phyloP scores from a whole-genome alignment of 2,797 vertebrate genomes.

The Halcyon leucocephala region DNA sequence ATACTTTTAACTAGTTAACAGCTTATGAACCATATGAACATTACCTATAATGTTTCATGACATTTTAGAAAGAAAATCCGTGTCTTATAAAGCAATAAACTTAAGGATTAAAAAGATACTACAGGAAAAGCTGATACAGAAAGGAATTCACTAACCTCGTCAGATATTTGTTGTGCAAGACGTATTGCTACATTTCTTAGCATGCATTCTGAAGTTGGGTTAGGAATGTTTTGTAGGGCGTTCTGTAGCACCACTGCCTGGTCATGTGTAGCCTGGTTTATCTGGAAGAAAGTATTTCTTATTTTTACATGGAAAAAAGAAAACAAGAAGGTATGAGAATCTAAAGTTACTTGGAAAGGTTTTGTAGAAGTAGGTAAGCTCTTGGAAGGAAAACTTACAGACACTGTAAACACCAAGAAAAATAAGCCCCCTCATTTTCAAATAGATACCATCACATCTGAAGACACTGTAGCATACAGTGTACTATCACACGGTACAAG shows the following conservation, averaged over 20 bases:
- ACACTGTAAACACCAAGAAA: not conserved
- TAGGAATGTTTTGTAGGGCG: conserved; percentile 98
- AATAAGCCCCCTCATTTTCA: not conserved
- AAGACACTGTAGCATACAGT: not conserved
- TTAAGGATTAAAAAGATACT: not conserved
- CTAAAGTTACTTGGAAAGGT: not conserved
- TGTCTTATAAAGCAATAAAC: not conserved
- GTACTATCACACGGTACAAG: not conserved
- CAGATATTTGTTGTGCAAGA: conserved; percentile 98
- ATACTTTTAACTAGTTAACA: not conserved
- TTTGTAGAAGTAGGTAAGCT: not conserved
- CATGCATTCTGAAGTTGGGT: conserved; percentile 98
- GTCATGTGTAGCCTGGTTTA: conserved; percentile 97
- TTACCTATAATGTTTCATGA: not conserved
- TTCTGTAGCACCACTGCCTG: conserved; percentile 98
- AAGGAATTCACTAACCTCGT: conserved; percentile 87
- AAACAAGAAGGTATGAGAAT: not conserved
- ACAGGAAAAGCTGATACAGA: not conserved
- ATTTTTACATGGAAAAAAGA: conserved; percentile 8
- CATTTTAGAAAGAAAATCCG: not conserved
- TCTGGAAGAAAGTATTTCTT: conserved; percentile 80
- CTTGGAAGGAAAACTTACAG: not conserved
- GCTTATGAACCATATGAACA: not conserved
- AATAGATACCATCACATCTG: not conserved
- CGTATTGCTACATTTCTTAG: conserved; percentile 98